Base-by-base conservation (phyloP, 2,797 vertebrate species). In the Sandelia bainsii region DNA sequence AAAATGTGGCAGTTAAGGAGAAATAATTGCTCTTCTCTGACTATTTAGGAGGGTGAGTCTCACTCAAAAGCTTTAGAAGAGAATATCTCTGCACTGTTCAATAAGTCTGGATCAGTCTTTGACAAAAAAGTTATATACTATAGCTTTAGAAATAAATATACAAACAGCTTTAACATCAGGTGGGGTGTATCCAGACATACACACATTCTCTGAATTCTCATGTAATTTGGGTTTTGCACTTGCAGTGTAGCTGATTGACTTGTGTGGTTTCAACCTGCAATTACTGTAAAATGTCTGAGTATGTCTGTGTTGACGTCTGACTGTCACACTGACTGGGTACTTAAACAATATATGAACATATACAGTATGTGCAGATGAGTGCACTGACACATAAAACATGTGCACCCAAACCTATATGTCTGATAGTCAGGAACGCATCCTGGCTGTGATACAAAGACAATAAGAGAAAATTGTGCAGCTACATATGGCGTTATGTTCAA, bases 201-300 rank as follows among this genome's bases (percentile, higher is more conserved):
- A 0, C 8, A 12, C 80, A 79, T 85, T 86, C 70, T 64, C 65
- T 57, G 27, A 67, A 85, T 77, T 70, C 67, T 67, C 29, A 2
- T 42, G 40, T 74, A 75, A 84, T 78, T 61, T 60, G 2, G 8
- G 62, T 76, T 62, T 75, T 72, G 69, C 2, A 9, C 29, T 46
- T 3, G 19, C 34, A 69, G 19, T 22, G 0, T 42, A 82, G 9
- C 51, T 65, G 72, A 73, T 78, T 75, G 69, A 27, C 62, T 75
- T 40, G 2, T 57, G 61, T 29, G 45, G 16, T 61, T 65, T 65
- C 4, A 72, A 64, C 76, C 81, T 75, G 56, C 13, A 80, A 85
- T 85, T 85, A 86, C 23, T 58, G 53, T 61, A 57, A 72, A 65
- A 62, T 51, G 83, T 76, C 65, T 80, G 57, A 10, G 68, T 72